phyloP scores from a whole-genome alignment of 2,888 invertebrate species.

The Macroteleia sp. region DNA sequence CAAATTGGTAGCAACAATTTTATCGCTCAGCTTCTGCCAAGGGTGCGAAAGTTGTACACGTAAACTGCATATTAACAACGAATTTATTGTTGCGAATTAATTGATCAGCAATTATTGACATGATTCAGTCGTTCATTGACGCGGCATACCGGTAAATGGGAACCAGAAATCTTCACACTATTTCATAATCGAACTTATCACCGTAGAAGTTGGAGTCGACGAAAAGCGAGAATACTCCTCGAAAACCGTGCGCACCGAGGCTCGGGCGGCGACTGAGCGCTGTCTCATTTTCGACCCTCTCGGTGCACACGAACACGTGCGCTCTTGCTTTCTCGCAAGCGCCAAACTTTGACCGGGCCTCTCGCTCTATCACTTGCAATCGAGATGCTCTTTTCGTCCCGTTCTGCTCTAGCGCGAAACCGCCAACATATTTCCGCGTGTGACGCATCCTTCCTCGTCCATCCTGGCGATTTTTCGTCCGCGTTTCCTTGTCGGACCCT shows the following conservation, averaged over 20 bases:
- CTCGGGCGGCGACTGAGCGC: conserved; percentile 83
- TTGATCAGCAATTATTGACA: no score
- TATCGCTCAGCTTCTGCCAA: not conserved
- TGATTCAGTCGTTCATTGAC: no score
- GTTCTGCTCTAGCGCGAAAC: conserved; percentile 20
- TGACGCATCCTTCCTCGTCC: conserved; percentile 44
- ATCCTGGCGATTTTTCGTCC: conserved; percentile 15
- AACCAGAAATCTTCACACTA: no score
- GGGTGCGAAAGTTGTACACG: not conserved
- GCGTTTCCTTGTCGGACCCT: not conserved
- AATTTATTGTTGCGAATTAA: no score
- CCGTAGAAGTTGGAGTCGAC: no score
- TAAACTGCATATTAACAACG: not conserved
- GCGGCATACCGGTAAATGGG: no score
- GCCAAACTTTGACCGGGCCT: conserved; percentile 61
- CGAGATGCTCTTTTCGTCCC: conserved; percentile 33
- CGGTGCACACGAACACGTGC: conserved; percentile 59
- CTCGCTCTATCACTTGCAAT: conserved; percentile 29
- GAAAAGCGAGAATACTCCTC: conserved; percentile 60
- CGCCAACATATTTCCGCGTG: conserved; percentile 46
- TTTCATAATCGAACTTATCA: no score
- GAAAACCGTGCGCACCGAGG: conserved; percentile 80
- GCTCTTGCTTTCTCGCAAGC: conserved; percentile 66
- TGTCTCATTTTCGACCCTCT: conserved; percentile 60
- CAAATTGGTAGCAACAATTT: not conserved